Base-by-base conservation (phyloP, 2,113 vertebrate species). In the Cyanistes caeruleus region DNA sequence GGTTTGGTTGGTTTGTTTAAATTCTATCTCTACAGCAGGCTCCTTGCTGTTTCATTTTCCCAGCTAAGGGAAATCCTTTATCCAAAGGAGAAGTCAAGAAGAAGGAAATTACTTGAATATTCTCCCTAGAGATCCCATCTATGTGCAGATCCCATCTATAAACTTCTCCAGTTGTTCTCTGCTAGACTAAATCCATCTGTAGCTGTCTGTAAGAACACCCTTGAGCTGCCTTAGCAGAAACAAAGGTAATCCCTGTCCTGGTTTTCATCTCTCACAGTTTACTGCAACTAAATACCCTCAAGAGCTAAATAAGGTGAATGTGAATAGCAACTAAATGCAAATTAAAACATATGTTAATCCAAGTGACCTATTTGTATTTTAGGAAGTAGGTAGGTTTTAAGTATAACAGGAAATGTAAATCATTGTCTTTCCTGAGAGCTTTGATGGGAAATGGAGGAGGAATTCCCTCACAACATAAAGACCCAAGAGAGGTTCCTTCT, bases 311-410 rank as follows among this genome's bases (percentile, higher is more conserved):
- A 44, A 97, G 63, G 89, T 97, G 96, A 96, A 93, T 97, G 94
- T 98, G 98, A 98, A 98, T 93, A 97, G 96, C 97, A 97, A 95
- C 97, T 97, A 97, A 98, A 98, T 98, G 97, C 95, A 97, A 98
- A 98, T 97, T 96, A 97, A 96, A 98, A 96, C 67, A 25, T 77
- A 67, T 87, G 94, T 69, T 93, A 76, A 74, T 70, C 93, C 95
- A 95, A 96, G 91, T 95, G 95, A 95, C 91, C 92, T 95, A 15
- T 51, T 52, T 69, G 44, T 67, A 23, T 55, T 90, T 87, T 37
- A 46, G 49, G 69, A 64, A 92, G 46, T n/a, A 13, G 58, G 46
- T 17, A 83, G 68, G 53, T 56, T 48, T 33, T 2, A 19, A 84
- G 31, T 67, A 0, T 21, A 51, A 88, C 24, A 67, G 35, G 39